phyloP scores from a whole-genome alignment of 37 sponge, comb jelly and placozoan species.

The Lycopodina hypogea region DNA sequence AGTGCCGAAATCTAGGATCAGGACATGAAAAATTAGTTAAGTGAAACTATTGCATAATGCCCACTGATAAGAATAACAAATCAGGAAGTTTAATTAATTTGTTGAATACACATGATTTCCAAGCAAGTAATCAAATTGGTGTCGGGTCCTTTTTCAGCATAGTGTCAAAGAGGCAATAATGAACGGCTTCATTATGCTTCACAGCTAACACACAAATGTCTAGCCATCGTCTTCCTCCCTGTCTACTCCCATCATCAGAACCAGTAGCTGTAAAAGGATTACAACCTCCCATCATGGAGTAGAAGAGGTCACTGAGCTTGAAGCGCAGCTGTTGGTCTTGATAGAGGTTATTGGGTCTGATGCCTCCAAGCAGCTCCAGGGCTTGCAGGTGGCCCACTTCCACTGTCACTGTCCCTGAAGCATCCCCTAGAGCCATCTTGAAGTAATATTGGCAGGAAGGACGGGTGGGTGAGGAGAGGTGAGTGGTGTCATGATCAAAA shows the following conservation, averaged over 20 bases:
- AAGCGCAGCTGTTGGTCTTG: background rate
- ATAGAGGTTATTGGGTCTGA: slow-evolving; percentile 30
- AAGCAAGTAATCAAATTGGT: no score
- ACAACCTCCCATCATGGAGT: slow-evolving; percentile 26
- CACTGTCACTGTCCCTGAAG: background rate
- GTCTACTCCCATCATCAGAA: background rate
- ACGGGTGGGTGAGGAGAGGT: background rate
- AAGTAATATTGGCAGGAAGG: slow-evolving; percentile 26
- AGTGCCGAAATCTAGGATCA: no score
- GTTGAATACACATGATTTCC: no score
- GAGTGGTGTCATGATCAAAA: background rate
- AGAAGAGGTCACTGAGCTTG: background rate
- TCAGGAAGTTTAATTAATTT: no score
- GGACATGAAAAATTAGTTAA: no score
- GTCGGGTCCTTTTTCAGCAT: no score
- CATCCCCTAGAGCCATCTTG: slow-evolving; percentile 25
- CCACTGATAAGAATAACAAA: no score
- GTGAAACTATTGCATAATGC: no score
- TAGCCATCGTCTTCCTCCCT: background rate
- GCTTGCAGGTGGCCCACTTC: slow-evolving; percentile 13
- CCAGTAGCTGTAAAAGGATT: slow-evolving; percentile 21
- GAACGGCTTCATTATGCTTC: background rate
- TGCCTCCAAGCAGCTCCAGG: background rate
- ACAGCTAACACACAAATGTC: background rate
- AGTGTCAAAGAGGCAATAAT: slow-evolving; percentile 8